Percentiles rank a stretch among this genome's conserved stretches.
phyloP scores from a whole-genome alignment of 2,888 invertebrate species.

The Bombylius major region DNA sequence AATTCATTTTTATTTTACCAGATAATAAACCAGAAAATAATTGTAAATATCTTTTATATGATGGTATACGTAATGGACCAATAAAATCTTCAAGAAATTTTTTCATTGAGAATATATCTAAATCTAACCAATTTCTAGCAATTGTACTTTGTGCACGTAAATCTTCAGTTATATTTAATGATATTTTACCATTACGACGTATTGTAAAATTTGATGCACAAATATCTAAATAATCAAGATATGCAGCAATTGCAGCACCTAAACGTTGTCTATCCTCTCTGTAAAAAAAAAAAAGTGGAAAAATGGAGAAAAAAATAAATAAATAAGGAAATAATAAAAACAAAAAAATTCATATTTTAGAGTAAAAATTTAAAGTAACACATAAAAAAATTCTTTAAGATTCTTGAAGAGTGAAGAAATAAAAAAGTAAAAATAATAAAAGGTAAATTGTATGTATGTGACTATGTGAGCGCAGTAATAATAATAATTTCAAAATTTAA shows the following conservation, averaged over 20 bases:
- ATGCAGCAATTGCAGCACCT: conserved; percentile 79
- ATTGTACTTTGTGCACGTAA: conserved; percentile 18
- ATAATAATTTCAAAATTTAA: too few relatives aligned
- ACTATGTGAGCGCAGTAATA: too few relatives aligned
- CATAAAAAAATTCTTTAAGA: too few relatives aligned
- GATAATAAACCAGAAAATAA: conserved; percentile 85
- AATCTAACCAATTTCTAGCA: conserved; percentile 45
- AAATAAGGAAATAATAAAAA: too few relatives aligned
- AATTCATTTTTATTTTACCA: conserved; percentile 78
- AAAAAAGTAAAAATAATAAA: too few relatives aligned
- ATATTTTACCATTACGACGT: conserved; percentile 27
- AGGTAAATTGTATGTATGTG: too few relatives aligned
- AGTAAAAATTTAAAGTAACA: too few relatives aligned
- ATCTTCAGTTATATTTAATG: conserved; percentile 15
- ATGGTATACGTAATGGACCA: conserved; percentile 56
- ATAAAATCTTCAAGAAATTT: conserved; percentile 75
- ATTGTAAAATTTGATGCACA: conserved; percentile 45
- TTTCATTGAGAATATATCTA: conserved; percentile 88
- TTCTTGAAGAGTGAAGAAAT: too few relatives aligned
- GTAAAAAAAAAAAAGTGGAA: conserved; percentile 22
- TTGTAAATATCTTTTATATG: conserved; percentile 75
- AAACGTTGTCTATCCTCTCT: conserved; percentile 76
- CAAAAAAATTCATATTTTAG: too few relatives aligned
- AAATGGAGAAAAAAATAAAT: not conserved
- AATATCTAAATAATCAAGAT: conserved; percentile 89